Evolutionary conservation across 2,797 vertebrate genomes (phyloP), one percentile per base, ranked within the genome.

Genomic region (Pangasius macronema): DNA sequence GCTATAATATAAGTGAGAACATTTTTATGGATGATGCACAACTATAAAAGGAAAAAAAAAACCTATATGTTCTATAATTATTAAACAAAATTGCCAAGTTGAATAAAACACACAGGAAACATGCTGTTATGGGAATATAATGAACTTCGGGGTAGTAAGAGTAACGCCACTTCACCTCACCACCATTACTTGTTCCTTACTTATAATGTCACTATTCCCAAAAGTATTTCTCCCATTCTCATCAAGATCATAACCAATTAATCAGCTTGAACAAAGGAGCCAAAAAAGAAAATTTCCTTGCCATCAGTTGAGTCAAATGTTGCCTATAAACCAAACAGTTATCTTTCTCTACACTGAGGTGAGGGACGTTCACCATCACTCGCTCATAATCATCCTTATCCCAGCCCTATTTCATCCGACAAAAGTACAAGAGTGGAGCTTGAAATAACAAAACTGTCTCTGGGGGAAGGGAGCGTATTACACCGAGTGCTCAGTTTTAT

Each of bases 371-470:
- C 77, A 36, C 55, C 13, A 81, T 39, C 33, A 61, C 33, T 30
- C 46, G 8, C 73, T 59, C 53, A 2, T 20, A 36, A 10, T 57
- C 8, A 13, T 51, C n/a, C 42, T 30, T 2, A 42, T 82, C n/a
- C 53, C 82, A 67, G 46, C 67, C 67, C 67, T 33, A 57, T 63
- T 61, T 81, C 57, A 42, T 81, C 36, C 79, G 46, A 59, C 33
- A 39, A 39, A 27, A 24, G 51, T 75, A 72, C 36, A 42, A 65
- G 36, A 67, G 16, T 11, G 3, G 14, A 76, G 36, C 36, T 42
- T 24, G 24, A 85, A 89, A 85, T 77, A 85, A 82, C 46, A 77
- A 51, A 84, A 24, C 13, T 39, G 55, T 79, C 70, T 85, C 65
- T 57, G 63, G 57, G 39, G 65, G 73, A 53, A 61, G 10, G 10